These are phyloP conservation scores for Thomomys bottae DNA, from an alignment of 2,113 vertebrate species.

Conservation along the genomic window DNA sequence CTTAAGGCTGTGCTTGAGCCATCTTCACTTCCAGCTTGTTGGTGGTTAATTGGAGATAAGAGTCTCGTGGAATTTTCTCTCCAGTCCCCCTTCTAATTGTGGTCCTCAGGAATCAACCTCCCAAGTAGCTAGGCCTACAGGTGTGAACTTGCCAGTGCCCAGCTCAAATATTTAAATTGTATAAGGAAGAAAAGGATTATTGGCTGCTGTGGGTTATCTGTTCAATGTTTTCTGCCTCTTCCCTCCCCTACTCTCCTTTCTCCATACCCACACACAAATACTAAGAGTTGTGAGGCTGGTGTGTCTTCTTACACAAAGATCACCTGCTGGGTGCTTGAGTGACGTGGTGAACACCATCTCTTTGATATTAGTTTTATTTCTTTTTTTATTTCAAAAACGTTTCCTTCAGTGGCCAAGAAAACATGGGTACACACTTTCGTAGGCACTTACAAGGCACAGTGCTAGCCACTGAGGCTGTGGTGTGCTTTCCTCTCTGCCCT, in stretches of 20 bases:
- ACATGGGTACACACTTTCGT: not conserved
- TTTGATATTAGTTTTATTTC: not conserved
- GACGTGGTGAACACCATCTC: not conserved
- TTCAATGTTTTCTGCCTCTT: not conserved
- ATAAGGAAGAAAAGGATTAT: not conserved
- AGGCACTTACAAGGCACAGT: not conserved
- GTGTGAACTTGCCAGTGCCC: too few species aligned
- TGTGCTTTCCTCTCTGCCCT: not conserved
- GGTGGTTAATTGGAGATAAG: too few species aligned
- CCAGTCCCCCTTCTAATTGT: too few species aligned
- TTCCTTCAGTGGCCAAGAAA: not conserved
- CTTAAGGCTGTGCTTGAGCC: too few species aligned
- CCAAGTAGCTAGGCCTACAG: too few species aligned
- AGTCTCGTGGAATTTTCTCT: too few species aligned
- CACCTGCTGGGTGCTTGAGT: not conserved
- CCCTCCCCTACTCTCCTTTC: not conserved
- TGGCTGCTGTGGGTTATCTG: not conserved
- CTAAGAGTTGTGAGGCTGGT: not conserved
- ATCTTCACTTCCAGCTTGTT: too few species aligned
- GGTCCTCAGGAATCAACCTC: too few species aligned
- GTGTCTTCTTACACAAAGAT: not conserved
- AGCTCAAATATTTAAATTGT: not conserved
- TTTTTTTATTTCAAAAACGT: slow-evolving; percentile 4
- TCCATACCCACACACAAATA: not conserved
- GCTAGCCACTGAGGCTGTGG: not conserved